Percentiles rank a stretch among this genome's conserved stretches.
These are phyloP conservation scores for Drosophila maculinotata DNA, from an alignment of 2,888 invertebrate genomes.

Conservation along the genomic window DNA sequence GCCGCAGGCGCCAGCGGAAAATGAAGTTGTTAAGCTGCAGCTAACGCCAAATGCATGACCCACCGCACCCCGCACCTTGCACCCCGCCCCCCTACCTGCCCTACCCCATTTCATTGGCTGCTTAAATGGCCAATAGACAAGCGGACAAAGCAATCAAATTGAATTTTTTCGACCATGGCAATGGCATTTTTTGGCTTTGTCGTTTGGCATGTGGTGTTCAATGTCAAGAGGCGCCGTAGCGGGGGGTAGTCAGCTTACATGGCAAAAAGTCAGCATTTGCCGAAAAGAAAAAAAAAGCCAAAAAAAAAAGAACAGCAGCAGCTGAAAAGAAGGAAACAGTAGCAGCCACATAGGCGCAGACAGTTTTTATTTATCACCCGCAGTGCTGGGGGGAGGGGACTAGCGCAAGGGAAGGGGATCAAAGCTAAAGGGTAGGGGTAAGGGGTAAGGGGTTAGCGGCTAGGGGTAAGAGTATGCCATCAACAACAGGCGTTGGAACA, in stretches of 20 bases:
- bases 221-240: conserved; percentile 41
- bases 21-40: conserved; percentile 76
- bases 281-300: conserved; percentile 16
- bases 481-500: conserved; percentile 38
- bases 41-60: conserved; percentile 8
- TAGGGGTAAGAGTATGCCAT: conserved; percentile 18
- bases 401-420: neutral
- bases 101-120: conserved; percentile 13
- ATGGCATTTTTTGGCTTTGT: conserved; percentile 33
- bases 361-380: conserved; percentile 81
- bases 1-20: conserved; percentile 39
- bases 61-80: neutral
- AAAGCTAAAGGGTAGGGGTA: neutral
- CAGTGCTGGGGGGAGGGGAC: conserved; percentile 19
- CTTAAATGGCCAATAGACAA: conserved; percentile 72
- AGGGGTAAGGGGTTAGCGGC: conserved; percentile 6
- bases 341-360: conserved; percentile 76
- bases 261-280: conserved; percentile 64
- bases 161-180: conserved; percentile 54
- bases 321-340: conserved; percentile 41
- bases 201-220: conserved; percentile 57
- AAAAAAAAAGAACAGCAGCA: conserved; percentile 6
- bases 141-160: conserved; percentile 69
- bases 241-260: conserved; percentile 53
- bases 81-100: neutral